These are phyloP conservation scores for Drosophila rellima DNA, from an alignment of 2,888 invertebrate species.

Conservation along the genomic window DNA sequence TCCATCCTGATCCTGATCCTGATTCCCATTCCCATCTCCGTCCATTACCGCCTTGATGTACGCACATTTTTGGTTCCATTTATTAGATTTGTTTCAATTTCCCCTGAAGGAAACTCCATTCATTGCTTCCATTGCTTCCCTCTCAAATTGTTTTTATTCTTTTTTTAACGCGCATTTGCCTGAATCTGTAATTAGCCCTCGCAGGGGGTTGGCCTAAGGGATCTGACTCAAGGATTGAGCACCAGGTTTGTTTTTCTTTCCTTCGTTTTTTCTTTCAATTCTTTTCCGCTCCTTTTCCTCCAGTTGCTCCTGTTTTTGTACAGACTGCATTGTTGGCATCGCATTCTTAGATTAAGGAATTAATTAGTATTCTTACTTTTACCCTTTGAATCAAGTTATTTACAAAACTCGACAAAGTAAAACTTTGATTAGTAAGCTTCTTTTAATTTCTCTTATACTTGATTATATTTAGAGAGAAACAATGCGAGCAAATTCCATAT, in stretches of 20 bases:
- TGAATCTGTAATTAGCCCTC: slow-evolving; percentile 73
- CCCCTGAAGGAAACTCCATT: slow-evolving; percentile 28
- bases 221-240: slow-evolving; percentile 28
- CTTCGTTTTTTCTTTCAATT: slow-evolving; percentile 13
- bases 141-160: slow-evolving; percentile 55
- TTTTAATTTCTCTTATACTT: neutral
- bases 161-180: slow-evolving; percentile 53
- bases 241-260: slow-evolving; percentile 39
- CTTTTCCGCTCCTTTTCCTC: slow-evolving; percentile 1
- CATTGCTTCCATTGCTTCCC: slow-evolving; percentile 35
- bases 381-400: neutral
- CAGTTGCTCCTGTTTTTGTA: neutral
- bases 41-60: slow-evolving; percentile 58
- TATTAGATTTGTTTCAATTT: slow-evolving; percentile 83
- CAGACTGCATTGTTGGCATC: slow-evolving; percentile 16
- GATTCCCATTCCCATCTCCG: neutral
- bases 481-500: no score
- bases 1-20: slow-evolving; percentile 2
- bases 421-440: neutral
- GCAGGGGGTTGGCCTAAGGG: neutral
- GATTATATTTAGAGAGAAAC: neutral
- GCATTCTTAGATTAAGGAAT: neutral
- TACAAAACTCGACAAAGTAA: neutral
- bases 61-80: slow-evolving; percentile 82
- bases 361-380: neutral